Evolutionary conservation across 2,113 vertebrate species (phyloP).

Genomic region (Vicugna pacos): DNA sequence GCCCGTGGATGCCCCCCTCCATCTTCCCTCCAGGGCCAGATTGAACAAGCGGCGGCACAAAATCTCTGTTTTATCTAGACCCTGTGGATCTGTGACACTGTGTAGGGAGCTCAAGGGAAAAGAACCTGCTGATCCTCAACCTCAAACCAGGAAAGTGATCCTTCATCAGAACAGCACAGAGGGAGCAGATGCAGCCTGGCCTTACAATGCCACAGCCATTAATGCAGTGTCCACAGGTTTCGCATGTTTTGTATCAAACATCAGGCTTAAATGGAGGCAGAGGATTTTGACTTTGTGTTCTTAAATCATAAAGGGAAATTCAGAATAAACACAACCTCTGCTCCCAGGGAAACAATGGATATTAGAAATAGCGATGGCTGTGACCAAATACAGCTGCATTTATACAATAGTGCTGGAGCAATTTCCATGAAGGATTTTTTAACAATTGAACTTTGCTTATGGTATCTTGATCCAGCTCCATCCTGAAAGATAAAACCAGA

Average conservation of each 20-base stretch:
- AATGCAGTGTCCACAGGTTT: neutral
- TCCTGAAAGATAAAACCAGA: neutral
- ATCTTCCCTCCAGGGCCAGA: neutral
- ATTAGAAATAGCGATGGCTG: neutral
- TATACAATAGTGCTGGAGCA: neutral
- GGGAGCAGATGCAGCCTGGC: neutral
- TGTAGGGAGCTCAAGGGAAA: neutral
- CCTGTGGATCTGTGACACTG: neutral
- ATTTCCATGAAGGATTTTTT: neutral
- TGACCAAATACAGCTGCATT: neutral
- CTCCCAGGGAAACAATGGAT: neutral
- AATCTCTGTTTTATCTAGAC: neutral
- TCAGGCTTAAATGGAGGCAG: neutral
- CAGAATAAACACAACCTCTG: neutral
- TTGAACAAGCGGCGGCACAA: neutral
- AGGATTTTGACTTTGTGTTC: neutral
- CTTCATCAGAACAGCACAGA: neutral
- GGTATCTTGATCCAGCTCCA: neutral
- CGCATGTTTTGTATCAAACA: neutral
- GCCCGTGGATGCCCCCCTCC: too few species aligned
- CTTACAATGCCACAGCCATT: accelerated
- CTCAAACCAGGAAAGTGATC: neutral
- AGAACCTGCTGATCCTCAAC: neutral
- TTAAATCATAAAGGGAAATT: neutral
- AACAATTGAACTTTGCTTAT: neutral